Base-by-base conservation (phyloP, 2,888 invertebrate species). In the Dasysyrphus tricinctus region DNA sequence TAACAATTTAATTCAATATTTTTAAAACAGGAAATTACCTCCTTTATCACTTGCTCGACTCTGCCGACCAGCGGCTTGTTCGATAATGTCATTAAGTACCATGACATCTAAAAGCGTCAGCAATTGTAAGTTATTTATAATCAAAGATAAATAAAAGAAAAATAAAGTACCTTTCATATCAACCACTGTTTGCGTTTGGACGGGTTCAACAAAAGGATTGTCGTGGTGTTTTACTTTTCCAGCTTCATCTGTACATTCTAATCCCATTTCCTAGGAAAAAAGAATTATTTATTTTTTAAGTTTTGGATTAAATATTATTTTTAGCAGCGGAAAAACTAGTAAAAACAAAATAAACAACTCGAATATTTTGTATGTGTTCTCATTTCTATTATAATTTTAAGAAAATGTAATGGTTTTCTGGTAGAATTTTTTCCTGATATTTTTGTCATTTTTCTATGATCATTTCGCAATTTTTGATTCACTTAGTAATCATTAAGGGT, bases 61-160 rank as follows among this genome's bases (percentile, higher is more conserved):
- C 91, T 97, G 97, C 92, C 97, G 94, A 89, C 97, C 97, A 82
- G 98, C 97, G 80, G 97, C 98, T 94, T 98, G 98, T 92, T 98
- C 98, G 90, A 98, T 97, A 91, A 99, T 98, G 93, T 98, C 98
- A 92, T 98, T 98, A 90, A 98, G 94, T 90, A 98, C 98, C 97
- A 98, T 97, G 88, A 98, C 98, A 94, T 99, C 98, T 98, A 67
- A 14, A 61, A 24, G 34, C 14, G 51, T 12, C 39, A 24, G 6
- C 8, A 54, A 47, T 12, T 11, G 12, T 29, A n/a, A 29, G n/a
- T 37, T 12, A 57, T n/a, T n/a, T 12, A 54, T 3, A 44, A 11
- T 19, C 5, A 67, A 14, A 54, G 14, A 4, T 24, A 47, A 3
- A 37, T 51, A 32, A 0, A 32, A 32, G 7, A 6, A 5, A 32